phyloP scores from a whole-genome alignment of 2,797 vertebrate species.

The Simalia tracyae region DNA sequence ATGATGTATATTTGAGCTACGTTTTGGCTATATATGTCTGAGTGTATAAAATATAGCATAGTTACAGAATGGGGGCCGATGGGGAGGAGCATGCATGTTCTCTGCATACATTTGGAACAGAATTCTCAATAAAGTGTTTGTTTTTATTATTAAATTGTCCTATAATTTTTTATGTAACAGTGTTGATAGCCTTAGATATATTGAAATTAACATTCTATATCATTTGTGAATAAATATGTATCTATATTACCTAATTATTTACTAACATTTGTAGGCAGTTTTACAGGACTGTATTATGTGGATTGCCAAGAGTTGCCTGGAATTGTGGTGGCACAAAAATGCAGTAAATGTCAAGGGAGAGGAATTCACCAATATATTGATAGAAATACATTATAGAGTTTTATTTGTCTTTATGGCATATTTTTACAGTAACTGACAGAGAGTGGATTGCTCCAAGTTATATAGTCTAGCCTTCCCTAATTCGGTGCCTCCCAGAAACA shows the following conservation, averaged over 20 bases:
- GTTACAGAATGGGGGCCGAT: slow-evolving; percentile 13
- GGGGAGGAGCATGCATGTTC: background rate
- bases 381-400: background rate
- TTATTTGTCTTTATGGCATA: background rate
- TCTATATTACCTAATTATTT: background rate
- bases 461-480: background rate
- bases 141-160: background rate
- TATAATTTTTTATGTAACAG: background rate
- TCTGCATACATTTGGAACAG: background rate
- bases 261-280: background rate
- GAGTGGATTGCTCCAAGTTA: background rate
- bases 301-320: background rate
- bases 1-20: slow-evolving; percentile 17
- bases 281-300: background rate
- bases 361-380: background rate
- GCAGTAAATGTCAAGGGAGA: background rate
- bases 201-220: background rate
- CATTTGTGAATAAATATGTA: background rate
- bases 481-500: background rate
- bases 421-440: background rate
- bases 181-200: background rate
- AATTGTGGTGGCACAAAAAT: background rate
- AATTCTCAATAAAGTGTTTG: background rate
- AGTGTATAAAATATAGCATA: slow-evolving; percentile 26
- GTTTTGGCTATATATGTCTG: slow-evolving; percentile 38